A percentile compares a stretch with the other conserved stretches of the same genome.
phyloP scores from a whole-genome alignment of 2,888 invertebrate genomes.

The Trachelus troglodyta region DNA sequence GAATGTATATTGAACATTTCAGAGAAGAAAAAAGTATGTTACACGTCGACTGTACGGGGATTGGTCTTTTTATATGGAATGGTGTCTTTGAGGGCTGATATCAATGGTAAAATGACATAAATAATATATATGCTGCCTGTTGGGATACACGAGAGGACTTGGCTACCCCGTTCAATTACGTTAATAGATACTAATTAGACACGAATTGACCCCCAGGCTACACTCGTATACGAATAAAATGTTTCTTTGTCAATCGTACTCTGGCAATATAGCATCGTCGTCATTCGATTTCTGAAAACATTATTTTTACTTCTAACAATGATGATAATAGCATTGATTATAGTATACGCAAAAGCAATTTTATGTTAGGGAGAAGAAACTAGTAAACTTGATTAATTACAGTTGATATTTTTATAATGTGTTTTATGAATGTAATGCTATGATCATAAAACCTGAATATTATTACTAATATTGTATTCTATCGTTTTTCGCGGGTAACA shows the following conservation, averaged over 20 bases:
- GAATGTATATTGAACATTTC: neutral
- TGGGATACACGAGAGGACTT: slow-evolving; percentile 25
- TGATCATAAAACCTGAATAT: neutral
- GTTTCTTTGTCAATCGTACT: neutral
- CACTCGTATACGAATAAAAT: neutral
- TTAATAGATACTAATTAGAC: slow-evolving; percentile 63
- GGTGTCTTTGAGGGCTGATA: neutral
- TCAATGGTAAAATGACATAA: neutral
- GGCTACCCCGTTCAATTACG: slow-evolving; percentile 48
- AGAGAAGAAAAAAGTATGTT: neutral
- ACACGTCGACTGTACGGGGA: neutral
- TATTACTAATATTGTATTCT: neutral
- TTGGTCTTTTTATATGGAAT: neutral
- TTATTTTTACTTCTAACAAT: neutral
- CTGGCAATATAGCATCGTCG: neutral
- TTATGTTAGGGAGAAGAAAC: neutral
- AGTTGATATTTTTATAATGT: neutral
- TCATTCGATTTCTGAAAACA: neutral
- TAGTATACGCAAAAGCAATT: neutral
- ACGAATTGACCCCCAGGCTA: slow-evolving; percentile 47
- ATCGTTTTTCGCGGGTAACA: neutral
- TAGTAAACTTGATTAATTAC: neutral
- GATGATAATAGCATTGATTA: neutral
- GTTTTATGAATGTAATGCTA: neutral
- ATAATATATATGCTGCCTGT: neutral